phyloP scores from a whole-genome alignment of 2,888 invertebrate genomes.

The Eutolmus rufibarbis region DNA sequence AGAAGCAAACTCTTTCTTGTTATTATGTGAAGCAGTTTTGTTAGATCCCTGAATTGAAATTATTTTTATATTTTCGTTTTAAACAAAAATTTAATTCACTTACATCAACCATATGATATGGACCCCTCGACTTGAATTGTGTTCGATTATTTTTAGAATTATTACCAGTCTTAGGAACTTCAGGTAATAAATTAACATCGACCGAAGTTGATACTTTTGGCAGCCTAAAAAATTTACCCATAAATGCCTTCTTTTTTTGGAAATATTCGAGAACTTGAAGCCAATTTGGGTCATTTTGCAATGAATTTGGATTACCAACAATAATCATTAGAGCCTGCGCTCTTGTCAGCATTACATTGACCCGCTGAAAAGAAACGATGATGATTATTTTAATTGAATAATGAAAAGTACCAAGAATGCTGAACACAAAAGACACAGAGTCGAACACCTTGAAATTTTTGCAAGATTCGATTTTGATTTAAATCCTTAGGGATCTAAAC shows the following conservation, averaged over 20 bases:
- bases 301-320: conserved; percentile 63
- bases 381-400: background rate
- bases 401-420: too few relatives aligned
- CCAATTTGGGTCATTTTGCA: conserved; percentile 56
- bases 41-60: background rate
- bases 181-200: background rate
- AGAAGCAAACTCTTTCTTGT: background rate
- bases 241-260: conserved; percentile 47
- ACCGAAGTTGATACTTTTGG: background rate
- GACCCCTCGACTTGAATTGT: background rate
- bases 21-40: background rate
- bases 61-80: background rate
- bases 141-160: background rate
- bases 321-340: conserved; percentile 69
- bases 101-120: background rate
- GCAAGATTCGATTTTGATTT: too few relatives aligned
- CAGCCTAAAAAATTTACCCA: conserved; percentile 46
- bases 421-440: too few relatives aligned
- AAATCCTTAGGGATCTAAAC: too few relatives aligned
- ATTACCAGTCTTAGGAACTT: background rate
- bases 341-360: conserved; percentile 72
- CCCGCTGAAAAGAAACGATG: conserved; percentile 62
- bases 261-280: conserved; percentile 53
- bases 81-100: background rate
- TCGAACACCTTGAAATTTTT: too few relatives aligned